Conservation (phyloP, 2,888 invertebrate species). For the Rotaria socialis region DNA sequence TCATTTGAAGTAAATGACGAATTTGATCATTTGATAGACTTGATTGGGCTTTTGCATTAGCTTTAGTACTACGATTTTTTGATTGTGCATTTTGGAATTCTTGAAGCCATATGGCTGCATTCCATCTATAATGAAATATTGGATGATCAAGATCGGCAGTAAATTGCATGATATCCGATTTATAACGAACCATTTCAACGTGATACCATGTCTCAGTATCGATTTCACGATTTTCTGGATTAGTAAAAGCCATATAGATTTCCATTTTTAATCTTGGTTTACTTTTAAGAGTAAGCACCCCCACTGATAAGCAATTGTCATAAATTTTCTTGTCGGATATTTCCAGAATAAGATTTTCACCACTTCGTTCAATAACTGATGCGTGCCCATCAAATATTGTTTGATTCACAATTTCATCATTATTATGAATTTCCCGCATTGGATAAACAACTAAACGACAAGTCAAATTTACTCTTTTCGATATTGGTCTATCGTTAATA, state of each 20-base stretch:
- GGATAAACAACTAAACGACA: neutral
- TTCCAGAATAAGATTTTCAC: neutral
- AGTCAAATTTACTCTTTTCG: neutral
- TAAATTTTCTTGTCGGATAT: neutral
- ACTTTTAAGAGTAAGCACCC: neutral
- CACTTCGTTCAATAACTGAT: neutral
- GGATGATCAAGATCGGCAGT: neutral
- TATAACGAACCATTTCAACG: neutral
- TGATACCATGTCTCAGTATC: neutral
- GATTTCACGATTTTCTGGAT: neutral
- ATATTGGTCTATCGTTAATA: neutral
- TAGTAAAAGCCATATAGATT: rapidly evolving
- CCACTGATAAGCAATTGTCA: neutral
- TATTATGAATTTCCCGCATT: neutral
- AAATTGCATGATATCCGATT: neutral
- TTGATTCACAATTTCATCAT: neutral
- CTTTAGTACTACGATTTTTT: too few species aligned
- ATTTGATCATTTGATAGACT: neutral
- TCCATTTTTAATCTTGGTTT: neutral
- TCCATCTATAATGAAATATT: neutral
- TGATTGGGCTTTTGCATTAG: neutral
- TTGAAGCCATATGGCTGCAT: neutral
- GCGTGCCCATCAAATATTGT: neutral
- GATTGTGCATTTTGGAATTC: neutral
- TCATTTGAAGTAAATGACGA: neutral